Evolutionary conservation across 2,888 invertebrate genomes (phyloP).

Genomic region (Lissocephala sabroskyi): DNA sequence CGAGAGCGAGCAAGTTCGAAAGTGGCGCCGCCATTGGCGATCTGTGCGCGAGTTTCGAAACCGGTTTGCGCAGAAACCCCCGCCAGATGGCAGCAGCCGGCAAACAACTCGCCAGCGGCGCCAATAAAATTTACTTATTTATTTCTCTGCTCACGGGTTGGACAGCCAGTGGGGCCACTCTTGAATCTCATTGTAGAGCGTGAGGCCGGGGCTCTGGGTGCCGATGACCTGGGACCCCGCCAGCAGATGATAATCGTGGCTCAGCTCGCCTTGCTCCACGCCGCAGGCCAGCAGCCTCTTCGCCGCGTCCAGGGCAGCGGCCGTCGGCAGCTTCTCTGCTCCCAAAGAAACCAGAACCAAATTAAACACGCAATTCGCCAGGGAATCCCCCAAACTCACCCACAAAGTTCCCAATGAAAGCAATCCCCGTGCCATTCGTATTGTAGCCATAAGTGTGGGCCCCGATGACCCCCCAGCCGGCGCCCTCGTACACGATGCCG

Average conservation of each 20-base stretch:
- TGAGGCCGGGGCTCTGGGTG: conserved; percentile 74
- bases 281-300: conserved; percentile 73
- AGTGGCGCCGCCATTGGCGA: too few relatives aligned
- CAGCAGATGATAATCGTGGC: conserved; percentile 70
- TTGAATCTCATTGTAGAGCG: conserved; percentile 73
- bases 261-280: conserved; percentile 70
- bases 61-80: too few relatives aligned
- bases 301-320: conserved; percentile 69
- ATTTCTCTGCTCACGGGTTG: conserved; percentile 36
- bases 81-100: too few relatives aligned
- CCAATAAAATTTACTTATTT: too few relatives aligned
- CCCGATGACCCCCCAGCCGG: conserved; percentile 77
- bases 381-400: conserved; percentile 61
- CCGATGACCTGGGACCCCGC: conserved; percentile 73
- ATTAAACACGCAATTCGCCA: neutral
- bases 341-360: neutral
- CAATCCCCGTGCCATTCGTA: conserved; percentile 76
- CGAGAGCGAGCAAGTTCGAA: too few relatives aligned
- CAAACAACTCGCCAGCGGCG: conserved; percentile 1
- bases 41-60: too few relatives aligned
- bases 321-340: conserved; percentile 71
- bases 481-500: conserved; percentile 78
- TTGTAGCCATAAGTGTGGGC: conserved; percentile 77
- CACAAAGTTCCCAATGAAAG: conserved; percentile 76
- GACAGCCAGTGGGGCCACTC: conserved; percentile 72